A percentile compares a stretch with the other conserved stretches of the same genome.
These are phyloP conservation scores for Cheilinus undulatus DNA, from an alignment of 2,113 vertebrate species.

Conservation along the genomic window DNA sequence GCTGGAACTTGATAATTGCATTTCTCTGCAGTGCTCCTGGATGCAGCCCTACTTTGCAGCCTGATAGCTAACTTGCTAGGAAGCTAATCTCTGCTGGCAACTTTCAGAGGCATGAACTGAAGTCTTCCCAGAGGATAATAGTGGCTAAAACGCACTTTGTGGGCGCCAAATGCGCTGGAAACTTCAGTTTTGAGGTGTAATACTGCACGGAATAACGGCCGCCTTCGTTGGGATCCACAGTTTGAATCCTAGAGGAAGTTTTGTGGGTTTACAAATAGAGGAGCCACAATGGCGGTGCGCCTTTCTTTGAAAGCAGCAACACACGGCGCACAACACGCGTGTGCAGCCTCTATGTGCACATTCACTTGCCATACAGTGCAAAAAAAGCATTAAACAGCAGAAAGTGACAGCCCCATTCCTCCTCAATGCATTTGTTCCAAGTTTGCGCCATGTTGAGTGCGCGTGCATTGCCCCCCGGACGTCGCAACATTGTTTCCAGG, in stretches of 20 bases:
- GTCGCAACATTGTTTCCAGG: conserved; percentile 64
- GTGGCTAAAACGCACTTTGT: neutral
- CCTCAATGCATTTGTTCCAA: conserved; percentile 46
- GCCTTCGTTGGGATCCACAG: neutral
- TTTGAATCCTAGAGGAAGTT: conserved; percentile 64
- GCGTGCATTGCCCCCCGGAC: conserved; percentile 41
- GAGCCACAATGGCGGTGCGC: conserved; percentile 72
- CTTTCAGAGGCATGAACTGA: conserved; percentile 18
- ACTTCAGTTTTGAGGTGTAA: neutral
- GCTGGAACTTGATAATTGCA: neutral
- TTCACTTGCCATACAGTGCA: neutral
- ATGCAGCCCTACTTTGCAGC: conserved; percentile 33
- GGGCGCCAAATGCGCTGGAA: fast-evolving
- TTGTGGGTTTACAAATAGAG: conserved; percentile 52
- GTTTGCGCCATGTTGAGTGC: conserved; percentile 80
- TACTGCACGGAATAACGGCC: neutral
- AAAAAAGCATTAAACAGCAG: neutral
- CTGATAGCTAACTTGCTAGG: conserved; percentile 56
- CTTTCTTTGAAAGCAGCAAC: conserved; percentile 34
- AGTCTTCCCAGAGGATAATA: neutral
- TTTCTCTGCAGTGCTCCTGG: neutral
- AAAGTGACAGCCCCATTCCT: neutral
- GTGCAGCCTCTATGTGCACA: neutral
- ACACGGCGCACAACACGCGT: neutral
- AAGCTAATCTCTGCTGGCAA: conserved; percentile 52